These are phyloP conservation scores for Pteronotus mesoamericanus DNA, from an alignment of 2,797 vertebrate genomes.

Conservation along the genomic window DNA sequence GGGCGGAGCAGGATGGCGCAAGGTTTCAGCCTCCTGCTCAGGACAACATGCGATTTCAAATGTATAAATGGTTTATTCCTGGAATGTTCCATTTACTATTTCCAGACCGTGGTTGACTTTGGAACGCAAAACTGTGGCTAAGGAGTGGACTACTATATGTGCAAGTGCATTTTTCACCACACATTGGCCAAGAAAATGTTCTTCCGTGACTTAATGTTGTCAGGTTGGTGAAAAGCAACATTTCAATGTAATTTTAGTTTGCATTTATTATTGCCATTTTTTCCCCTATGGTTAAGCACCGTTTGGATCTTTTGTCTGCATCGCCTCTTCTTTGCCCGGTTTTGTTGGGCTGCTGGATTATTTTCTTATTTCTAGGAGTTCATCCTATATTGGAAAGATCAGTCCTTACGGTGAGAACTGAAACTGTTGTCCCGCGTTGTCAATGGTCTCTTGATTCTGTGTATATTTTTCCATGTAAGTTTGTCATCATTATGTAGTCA, in stretches of 20 bases:
- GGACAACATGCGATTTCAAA: not conserved
- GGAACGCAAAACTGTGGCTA: fast-evolving
- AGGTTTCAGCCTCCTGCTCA: too few species aligned
- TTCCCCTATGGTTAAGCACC: not conserved
- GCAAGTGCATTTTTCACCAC: not conserved
- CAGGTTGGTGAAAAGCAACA: not conserved
- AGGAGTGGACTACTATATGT: not conserved
- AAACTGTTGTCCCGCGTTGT: not conserved
- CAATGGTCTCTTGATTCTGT: not conserved
- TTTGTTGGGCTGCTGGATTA: not conserved
- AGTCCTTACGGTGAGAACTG: not conserved
- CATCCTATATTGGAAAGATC: not conserved
- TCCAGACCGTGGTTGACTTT: not conserved
- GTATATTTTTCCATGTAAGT: not conserved
- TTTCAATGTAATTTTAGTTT: not conserved
- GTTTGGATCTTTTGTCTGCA: not conserved
- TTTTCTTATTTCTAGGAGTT: not conserved
- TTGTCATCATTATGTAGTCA: not conserved
- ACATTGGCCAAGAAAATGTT: not conserved
- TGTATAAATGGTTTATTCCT: too few species aligned
- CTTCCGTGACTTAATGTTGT: not conserved
- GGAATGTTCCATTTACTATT: not conserved
- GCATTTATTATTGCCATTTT: not conserved
- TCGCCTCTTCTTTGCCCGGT: not conserved
- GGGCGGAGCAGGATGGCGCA: not conserved